Conservation (phyloP, 2,888 invertebrate genomes). For the Crioceris asparagi region DNA sequence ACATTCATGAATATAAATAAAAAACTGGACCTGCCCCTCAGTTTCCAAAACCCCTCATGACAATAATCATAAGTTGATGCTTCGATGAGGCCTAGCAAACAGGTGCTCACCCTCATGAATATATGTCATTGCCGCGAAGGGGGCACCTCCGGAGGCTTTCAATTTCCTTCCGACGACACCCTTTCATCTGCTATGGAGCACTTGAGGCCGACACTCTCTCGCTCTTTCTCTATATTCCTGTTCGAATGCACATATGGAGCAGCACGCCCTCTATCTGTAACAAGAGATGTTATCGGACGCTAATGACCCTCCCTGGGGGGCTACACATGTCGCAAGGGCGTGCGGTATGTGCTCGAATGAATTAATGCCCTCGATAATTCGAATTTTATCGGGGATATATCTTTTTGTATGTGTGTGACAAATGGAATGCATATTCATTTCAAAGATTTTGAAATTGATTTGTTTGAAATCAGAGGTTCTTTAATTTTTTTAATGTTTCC, state of each 20-base stretch:
- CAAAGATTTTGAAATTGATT: background rate
- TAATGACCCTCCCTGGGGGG: slow-evolving; percentile 35
- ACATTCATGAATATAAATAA: too few species aligned
- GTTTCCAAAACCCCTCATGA: too few species aligned
- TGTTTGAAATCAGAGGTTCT: background rate
- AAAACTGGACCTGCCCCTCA: too few species aligned
- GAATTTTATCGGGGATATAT: background rate
- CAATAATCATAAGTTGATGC: too few species aligned
- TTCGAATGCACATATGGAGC: slow-evolving; percentile 8
- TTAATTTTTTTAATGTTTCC: too few species aligned
- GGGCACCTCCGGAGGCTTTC: slow-evolving; percentile 11
- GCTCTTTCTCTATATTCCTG: slow-evolving; percentile 31
- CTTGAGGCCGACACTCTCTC: slow-evolving; percentile 35
- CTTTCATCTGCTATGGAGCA: slow-evolving; percentile 23
- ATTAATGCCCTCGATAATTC: background rate
- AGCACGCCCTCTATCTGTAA: slow-evolving; percentile 17
- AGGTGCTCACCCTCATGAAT: slow-evolving; percentile 15
- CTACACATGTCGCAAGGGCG: slow-evolving; percentile 15
- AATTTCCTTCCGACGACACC: slow-evolving; percentile 14
- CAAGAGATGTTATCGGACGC: slow-evolving; percentile 38
- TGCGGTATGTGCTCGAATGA: background rate
- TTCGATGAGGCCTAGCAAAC: too few species aligned
- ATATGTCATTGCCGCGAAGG: slow-evolving; percentile 10
- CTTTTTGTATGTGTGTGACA: background rate
- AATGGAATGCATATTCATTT: background rate